Conservation (phyloP, 1,140 invertebrate genomes). For the Trichogramma pretiosum region DNA sequence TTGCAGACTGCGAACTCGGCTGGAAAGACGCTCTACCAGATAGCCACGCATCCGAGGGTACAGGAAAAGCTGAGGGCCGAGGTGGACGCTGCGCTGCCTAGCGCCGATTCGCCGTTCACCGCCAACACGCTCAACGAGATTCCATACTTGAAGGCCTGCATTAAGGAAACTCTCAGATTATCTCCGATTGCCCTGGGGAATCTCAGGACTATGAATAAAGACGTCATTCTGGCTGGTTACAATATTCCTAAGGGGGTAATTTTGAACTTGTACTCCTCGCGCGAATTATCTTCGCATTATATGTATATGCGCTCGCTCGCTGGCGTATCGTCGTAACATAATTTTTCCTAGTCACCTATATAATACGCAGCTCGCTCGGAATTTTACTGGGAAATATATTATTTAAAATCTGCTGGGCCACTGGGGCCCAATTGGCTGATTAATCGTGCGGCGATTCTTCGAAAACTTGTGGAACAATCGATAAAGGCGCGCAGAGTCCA, state of each 20-base stretch:
- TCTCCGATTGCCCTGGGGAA: slow-evolving; percentile 42
- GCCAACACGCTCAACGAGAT: slow-evolving; percentile 46
- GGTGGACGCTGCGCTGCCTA: slow-evolving; percentile 43
- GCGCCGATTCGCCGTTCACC: slow-evolving; percentile 44
- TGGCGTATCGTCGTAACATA: too few species aligned
- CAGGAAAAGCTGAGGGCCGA: slow-evolving; percentile 62
- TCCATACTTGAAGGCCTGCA: slow-evolving; percentile 55
- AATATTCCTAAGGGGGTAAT: slow-evolving; percentile 42
- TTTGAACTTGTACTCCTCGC: slow-evolving; percentile 1
- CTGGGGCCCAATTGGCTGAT: too few species aligned
- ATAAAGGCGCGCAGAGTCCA: too few species aligned
- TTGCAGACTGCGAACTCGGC: slow-evolving; percentile 32
- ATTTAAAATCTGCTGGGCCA: too few species aligned
- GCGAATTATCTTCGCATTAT: neutral
- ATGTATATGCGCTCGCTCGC: neutral
- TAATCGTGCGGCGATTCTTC: too few species aligned
- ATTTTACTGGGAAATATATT: too few species aligned
- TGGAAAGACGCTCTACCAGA: slow-evolving; percentile 48
- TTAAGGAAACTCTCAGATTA: slow-evolving; percentile 58
- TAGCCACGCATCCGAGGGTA: slow-evolving; percentile 53
- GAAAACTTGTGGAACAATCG: too few species aligned
- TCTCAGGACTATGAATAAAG: slow-evolving; percentile 38
- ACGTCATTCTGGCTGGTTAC: slow-evolving; percentile 41
- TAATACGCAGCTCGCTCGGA: too few species aligned
- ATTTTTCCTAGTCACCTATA: too few species aligned